phyloP scores from a whole-genome alignment of 2,113 vertebrate genomes.

The Halcyon malimbica region DNA sequence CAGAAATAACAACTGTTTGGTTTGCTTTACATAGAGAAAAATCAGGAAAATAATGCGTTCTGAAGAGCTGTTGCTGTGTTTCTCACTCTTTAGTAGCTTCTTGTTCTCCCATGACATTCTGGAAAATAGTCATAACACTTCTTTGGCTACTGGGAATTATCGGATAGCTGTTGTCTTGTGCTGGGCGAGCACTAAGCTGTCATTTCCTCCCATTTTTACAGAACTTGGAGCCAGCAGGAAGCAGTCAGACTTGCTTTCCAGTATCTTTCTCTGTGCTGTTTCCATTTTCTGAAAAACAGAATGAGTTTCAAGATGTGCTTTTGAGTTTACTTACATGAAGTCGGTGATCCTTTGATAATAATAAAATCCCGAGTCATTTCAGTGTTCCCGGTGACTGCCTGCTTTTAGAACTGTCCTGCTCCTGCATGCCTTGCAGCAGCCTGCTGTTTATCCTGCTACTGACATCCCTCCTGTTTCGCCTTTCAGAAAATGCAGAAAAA shows the following conservation, averaged over 20 bases:
- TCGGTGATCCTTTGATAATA: neutral
- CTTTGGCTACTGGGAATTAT: neutral
- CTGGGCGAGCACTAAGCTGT: neutral
- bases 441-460: slow-evolving; percentile 17
- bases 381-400: neutral
- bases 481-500: neutral
- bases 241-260: neutral
- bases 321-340: neutral
- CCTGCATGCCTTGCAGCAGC: neutral
- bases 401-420: neutral
- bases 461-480: neutral
- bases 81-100: neutral
- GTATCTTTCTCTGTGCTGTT: neutral
- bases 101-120: neutral
- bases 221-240: neutral
- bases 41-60: neutral
- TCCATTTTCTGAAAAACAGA: neutral
- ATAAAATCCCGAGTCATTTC: neutral
- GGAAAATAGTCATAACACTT: neutral
- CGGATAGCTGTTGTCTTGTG: neutral
- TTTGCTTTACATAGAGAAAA: neutral
- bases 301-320: neutral
- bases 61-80: neutral
- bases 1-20: neutral
- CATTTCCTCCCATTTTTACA: neutral